Evolutionary conservation across 2,113 vertebrate species (phyloP), one percentile per base, ranked within the genome.

Genomic region (Oceanodroma tethys): DNA sequence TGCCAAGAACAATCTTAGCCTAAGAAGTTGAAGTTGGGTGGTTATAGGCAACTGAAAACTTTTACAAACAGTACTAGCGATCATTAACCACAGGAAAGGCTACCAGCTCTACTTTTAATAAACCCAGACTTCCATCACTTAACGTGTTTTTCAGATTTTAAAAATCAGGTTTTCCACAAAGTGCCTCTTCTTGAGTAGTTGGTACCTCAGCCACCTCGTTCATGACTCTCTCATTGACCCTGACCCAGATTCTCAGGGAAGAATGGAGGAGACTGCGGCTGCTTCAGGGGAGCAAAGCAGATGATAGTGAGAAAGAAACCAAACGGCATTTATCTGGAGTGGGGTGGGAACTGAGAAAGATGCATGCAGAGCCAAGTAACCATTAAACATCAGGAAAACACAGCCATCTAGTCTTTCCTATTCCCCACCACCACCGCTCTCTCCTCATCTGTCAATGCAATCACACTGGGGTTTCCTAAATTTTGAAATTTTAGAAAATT

Each of bases 161-260:
- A 79, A 71, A 63, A 60, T 21, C 8, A 87, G 42, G 32, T 22
- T 59, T 86, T 80, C 38, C 66, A 21, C 15, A 65, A 65, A 10
- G 16, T 45, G 68, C 59, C 52, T 58, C 21, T 53, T 62, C 42
- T 55, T 5, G 10, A 81, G n/a, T 12, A 34, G 67, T 29, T 85
- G 65, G 36, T 67, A 72, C 32, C 13, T 86, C 0, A 0, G 25
- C 73, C 86, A 59, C 50, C 59, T 91, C 3, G 0, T 36, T 79
- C 63, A 23, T 40, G 55, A 53, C 27, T 43, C 32, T 8, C 15
- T 34, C 59, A 18, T 68, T 88, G 6, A 8, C 26, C 27, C 55
- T 13, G 4, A 19, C 4, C 9, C 13, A 67, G n/a, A 59, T n/a
- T 80, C 29, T 75, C 30, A 18, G 8, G 63, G 63, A 68, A 83